These are phyloP conservation scores for Periplaneta americana DNA, from an alignment of 1,140 invertebrate genomes.

Conservation along the genomic window DNA sequence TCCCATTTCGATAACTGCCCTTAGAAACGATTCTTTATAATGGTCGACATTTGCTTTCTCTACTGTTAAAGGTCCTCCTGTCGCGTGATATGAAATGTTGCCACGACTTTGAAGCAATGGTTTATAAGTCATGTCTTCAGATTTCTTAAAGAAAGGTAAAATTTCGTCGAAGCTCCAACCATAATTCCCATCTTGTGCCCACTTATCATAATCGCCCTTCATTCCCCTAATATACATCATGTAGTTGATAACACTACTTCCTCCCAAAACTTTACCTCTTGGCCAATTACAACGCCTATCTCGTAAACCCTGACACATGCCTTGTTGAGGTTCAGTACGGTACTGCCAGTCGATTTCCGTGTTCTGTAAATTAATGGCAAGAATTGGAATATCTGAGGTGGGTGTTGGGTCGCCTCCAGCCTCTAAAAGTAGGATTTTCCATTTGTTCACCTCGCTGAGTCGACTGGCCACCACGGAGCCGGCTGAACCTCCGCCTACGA, in stretches of 20 bases:
- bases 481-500: too few relatives aligned
- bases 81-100: too few relatives aligned
- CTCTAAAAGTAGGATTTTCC: slow-evolving; percentile 53
- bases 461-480: slow-evolving; percentile 56
- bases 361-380: slow-evolving; percentile 24
- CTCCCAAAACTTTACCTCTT: too few relatives aligned
- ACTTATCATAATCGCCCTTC: slow-evolving; percentile 48
- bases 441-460: slow-evolving; percentile 40
- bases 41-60: neutral
- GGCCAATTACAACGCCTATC: slow-evolving; percentile 28
- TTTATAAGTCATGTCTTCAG: slow-evolving; percentile 20
- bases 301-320: slow-evolving; percentile 37
- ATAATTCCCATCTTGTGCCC: slow-evolving; percentile 45
- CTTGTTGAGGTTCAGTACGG: too few relatives aligned
- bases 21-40: neutral
- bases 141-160: slow-evolving; percentile 45
- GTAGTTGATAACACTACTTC: neutral
- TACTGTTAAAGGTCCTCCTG: too few relatives aligned
- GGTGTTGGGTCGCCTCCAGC: slow-evolving; percentile 2
- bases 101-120: too few relatives aligned
- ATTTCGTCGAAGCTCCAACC: slow-evolving; percentile 48
- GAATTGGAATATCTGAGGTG: slow-evolving; percentile 1
- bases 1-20: slow-evolving; percentile 44
- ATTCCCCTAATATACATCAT: slow-evolving; percentile 53
- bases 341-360: too few relatives aligned